Evolutionary conservation across 2,113 vertebrate species (phyloP).

Genomic region (Nestor notabilis): DNA sequence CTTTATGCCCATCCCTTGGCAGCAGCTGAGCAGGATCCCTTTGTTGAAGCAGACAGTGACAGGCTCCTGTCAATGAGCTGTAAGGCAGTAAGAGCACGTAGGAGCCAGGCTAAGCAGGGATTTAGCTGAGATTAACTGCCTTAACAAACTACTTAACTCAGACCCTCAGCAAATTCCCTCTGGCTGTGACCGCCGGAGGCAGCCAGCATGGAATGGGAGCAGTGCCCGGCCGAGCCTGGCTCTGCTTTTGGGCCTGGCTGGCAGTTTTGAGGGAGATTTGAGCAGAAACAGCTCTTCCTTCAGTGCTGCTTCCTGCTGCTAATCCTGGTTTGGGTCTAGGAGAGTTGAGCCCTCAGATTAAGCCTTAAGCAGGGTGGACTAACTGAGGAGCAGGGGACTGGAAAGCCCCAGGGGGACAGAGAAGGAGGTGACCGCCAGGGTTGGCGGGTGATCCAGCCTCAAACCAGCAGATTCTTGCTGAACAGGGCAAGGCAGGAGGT

Average conservation of each 20-base stretch:
- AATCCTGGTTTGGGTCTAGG: neutral
- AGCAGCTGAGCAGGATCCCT: neutral
- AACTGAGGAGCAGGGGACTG: neutral
- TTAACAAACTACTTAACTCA: neutral
- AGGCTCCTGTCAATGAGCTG: neutral
- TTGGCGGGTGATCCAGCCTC: neutral
- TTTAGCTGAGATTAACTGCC: neutral
- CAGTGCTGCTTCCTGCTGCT: neutral
- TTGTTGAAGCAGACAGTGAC: neutral
- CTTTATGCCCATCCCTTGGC: neutral
- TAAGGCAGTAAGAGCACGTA: neutral
- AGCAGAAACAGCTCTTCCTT: neutral
- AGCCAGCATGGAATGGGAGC: neutral
- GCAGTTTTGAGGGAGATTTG: neutral
- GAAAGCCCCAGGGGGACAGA: neutral
- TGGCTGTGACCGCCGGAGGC: fast-evolving
- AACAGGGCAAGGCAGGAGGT: neutral
- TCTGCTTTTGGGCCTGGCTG: neutral
- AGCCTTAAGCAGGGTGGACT: neutral
- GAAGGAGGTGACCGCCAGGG: neutral
- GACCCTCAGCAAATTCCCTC: neutral
- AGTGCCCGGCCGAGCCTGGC: fast-evolving
- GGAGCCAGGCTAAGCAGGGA: neutral
- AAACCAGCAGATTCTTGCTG: neutral
- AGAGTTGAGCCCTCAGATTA: fast-evolving